Percentiles rank a stretch among this genome's conserved stretches.
phyloP scores from a whole-genome alignment of 37 sponge, comb jelly and placozoan species.

The Halichondria panicea region DNA sequence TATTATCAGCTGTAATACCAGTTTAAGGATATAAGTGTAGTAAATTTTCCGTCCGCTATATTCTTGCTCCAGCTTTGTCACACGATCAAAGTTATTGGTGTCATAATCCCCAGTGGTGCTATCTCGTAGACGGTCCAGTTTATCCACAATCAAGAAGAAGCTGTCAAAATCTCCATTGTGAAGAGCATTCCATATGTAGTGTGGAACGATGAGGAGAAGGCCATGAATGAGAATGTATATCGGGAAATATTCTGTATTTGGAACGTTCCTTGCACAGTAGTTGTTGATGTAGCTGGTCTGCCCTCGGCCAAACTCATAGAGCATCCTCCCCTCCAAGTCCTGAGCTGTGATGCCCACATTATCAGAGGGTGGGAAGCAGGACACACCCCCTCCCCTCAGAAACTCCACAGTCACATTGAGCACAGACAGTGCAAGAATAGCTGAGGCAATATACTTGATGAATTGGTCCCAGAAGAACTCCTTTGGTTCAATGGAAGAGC shows the following conservation, averaged over 20 bases:
- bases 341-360: neutral
- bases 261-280: slow-evolving; percentile 42
- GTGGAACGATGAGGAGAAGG: slow-evolving; percentile 45
- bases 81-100: slow-evolving; percentile 20
- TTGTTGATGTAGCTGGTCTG: slow-evolving; percentile 29
- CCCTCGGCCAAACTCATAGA: slow-evolving; percentile 5
- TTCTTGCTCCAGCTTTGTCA: too few species aligned
- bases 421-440: slow-evolving; percentile 29
- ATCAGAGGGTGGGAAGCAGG: slow-evolving; percentile 12
- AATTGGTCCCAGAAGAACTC: slow-evolving; percentile 52
- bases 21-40: slow-evolving; percentile 20
- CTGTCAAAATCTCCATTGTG: slow-evolving; percentile 41
- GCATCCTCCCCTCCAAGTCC: neutral
- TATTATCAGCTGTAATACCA: slow-evolving; percentile 17
- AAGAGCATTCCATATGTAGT: slow-evolving; percentile 32
- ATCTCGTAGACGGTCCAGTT: slow-evolving; percentile 38
- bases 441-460: slow-evolving; percentile 24
- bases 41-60: slow-evolving; percentile 30
- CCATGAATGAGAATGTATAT: slow-evolving; percentile 40
- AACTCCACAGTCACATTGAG: slow-evolving; percentile 31
- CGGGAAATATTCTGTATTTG: slow-evolving; percentile 21
- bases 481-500: slow-evolving; percentile 11
- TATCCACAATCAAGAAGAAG: slow-evolving; percentile 26
- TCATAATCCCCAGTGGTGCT: slow-evolving; percentile 44
- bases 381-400: slow-evolving; percentile 12